Evolutionary conservation across 2,888 invertebrate species (phyloP), one percentile per base, ranked within the genome.

Genomic region (Epirrhoe alternata): DNA sequence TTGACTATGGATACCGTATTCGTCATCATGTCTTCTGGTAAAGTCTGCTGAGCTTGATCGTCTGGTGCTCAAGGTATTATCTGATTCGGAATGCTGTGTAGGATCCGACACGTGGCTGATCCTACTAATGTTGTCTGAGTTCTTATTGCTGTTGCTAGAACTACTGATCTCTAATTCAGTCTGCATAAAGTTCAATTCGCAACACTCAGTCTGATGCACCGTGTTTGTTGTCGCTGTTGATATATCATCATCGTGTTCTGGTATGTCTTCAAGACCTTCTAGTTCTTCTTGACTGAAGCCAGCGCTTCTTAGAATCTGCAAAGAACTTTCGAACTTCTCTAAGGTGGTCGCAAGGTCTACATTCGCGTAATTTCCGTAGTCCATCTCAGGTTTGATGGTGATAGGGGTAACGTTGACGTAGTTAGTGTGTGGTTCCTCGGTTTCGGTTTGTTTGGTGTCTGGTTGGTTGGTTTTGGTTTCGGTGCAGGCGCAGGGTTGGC

Each of bases 241-340:
- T 69, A 90, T 84, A 56, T 92, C 90, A 45, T 90, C 90, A 0
- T 92, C 92, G 38, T 92, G 87, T 74, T 93, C 93, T 0, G 92
- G 89, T 49, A 91, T 89, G 61, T 92, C 92, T 78, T 94, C 92
- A 63, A 92, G 77, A 55, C 87, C 92, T 16, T 94, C 94, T 6
- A 94, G 75, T 69, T 94, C 94, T 69, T 94, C 94, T 73, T 94
- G 93, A 66, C 94, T 94, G 70, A 95, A 94, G 0, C 95, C 95
- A 10, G 94, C 94, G 76, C 94, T 95, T 67, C 94, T 89, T 17
- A 96, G 80, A 45, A 96, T 91, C 76, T 96, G 96, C 73, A 95
- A 94, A 55, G 97, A 96, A 83, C 96, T 97, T 83, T 97, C 97
- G 81, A 97, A 97, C 72, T 96, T 94, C 77, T 96, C 96, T 62